Conservation (phyloP, 2,888 invertebrate species). For the Callimorpha dominula region DNA sequence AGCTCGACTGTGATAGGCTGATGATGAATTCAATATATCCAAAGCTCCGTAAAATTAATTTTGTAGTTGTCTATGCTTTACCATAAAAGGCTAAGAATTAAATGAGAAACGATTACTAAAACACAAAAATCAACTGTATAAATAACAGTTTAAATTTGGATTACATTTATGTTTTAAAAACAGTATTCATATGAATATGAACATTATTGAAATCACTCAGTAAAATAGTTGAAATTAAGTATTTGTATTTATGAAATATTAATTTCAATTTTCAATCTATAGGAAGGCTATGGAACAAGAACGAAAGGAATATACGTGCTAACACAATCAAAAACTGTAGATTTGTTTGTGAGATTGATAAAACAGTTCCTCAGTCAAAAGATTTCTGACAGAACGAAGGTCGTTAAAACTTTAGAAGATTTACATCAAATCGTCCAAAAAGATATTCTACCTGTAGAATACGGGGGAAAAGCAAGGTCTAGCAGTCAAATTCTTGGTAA, state of each 20-base stretch:
- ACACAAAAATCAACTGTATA: too few species aligned
- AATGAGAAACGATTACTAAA: too few species aligned
- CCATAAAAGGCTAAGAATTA: too few species aligned
- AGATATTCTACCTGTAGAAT: slow-evolving; percentile 55
- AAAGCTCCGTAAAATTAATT: too few species aligned
- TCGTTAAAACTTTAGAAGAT: slow-evolving; percentile 47
- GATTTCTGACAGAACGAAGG: slow-evolving; percentile 49
- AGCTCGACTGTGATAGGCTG: background rate
- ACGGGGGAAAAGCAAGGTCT: slow-evolving; percentile 56
- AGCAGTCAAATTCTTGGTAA: slow-evolving; percentile 26
- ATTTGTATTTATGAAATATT: background rate
- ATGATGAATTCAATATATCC: background rate
- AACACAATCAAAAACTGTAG: slow-evolving; percentile 57
- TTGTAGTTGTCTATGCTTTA: too few species aligned
- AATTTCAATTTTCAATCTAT: slow-evolving; percentile 21
- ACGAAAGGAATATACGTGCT: slow-evolving; percentile 55
- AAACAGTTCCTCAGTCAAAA: slow-evolving; percentile 60
- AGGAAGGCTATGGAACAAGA: slow-evolving; percentile 61
- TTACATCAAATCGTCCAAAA: slow-evolving; percentile 50
- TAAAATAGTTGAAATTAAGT: background rate
- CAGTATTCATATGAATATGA: background rate
- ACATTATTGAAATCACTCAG: background rate
- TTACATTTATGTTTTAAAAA: too few species aligned
- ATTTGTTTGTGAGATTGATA: slow-evolving; percentile 53
- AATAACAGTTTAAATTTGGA: too few species aligned